These are phyloP conservation scores for Tridacna gigas DNA, from an alignment of 2,888 invertebrate species.

Conservation along the genomic window DNA sequence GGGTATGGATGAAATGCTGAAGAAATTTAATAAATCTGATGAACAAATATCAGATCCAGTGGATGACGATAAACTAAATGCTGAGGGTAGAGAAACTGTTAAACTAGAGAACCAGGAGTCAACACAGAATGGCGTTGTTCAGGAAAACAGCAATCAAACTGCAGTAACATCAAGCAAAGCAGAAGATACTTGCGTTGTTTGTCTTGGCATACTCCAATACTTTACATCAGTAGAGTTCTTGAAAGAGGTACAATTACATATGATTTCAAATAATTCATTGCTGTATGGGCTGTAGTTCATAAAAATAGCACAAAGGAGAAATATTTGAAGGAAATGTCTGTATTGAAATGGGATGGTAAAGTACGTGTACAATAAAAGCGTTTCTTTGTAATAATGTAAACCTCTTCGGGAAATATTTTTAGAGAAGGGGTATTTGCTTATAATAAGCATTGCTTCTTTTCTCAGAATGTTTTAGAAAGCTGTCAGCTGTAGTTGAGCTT, in stretches of 20 bases:
- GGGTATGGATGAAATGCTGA: no score
- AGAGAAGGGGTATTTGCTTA: neutral
- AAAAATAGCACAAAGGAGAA: no score
- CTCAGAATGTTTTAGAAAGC: no score
- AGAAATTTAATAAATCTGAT: no score
- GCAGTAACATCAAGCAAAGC: neutral
- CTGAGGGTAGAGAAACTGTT: neutral
- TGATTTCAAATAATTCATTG: no score
- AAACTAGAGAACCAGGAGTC: neutral
- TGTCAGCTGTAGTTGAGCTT: no score
- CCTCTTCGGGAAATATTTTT: constrained; percentile 2
- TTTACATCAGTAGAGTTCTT: constrained; percentile 47
- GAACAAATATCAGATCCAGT: neutral
- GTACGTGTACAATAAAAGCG: no score
- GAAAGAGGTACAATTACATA: neutral
- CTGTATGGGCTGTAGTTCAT: no score
- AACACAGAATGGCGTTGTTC: neutral
- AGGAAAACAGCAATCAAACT: neutral
- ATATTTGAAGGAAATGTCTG: no score
- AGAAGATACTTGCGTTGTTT: constrained; percentile 42
- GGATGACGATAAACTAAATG: neutral
- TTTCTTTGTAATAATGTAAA: no score
- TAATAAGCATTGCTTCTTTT: constrained; percentile 38
- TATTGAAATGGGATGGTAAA: no score
- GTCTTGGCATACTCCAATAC: constrained; percentile 56